phyloP scores from a whole-genome alignment of 2,113 vertebrate species.

The Oreochromis spilurus region DNA sequence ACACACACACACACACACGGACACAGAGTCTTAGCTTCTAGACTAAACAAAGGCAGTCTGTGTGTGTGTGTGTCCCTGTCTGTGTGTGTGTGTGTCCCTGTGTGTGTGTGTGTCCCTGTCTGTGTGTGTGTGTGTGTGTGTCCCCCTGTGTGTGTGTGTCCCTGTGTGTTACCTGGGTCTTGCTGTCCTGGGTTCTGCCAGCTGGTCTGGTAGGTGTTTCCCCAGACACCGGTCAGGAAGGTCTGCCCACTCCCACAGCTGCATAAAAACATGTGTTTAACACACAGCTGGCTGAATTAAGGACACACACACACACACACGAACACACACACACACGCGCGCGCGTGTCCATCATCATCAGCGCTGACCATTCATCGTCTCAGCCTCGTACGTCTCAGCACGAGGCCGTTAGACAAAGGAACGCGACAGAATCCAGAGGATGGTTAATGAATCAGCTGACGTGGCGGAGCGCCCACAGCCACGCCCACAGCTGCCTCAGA shows the following conservation, averaged over 20 bases:
- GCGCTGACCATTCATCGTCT: background rate
- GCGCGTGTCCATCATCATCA: background rate
- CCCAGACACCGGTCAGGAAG: conserved; percentile 94
- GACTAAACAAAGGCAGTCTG: background rate
- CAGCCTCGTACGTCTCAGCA: background rate
- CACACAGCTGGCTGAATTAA: background rate
- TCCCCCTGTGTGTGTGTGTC: background rate
- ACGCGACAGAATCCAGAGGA: background rate
- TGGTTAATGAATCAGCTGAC: background rate
- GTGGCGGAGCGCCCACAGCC: background rate
- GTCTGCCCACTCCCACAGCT: conserved; percentile 84
- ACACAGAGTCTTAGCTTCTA: background rate
- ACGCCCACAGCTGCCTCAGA: background rate
- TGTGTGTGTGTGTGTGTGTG: background rate
- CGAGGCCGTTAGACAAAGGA: background rate
- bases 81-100: too few species aligned
- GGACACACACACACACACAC: background rate
- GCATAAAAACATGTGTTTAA: background rate
- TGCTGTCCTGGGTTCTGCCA: conserved; percentile 93
- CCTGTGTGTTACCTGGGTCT: conserved; percentile 82
- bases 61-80: too few species aligned
- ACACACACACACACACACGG: conserved; percentile 4
- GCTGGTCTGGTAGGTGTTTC: conserved; percentile 87
- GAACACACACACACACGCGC: too few species aligned
- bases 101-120: background rate